Percentiles rank a stretch among this genome's conserved stretches.
phyloP scores from a whole-genome alignment of 30 jellyfish, hydroid and myxozoan genomes.

The Aurelia sp. region DNA sequence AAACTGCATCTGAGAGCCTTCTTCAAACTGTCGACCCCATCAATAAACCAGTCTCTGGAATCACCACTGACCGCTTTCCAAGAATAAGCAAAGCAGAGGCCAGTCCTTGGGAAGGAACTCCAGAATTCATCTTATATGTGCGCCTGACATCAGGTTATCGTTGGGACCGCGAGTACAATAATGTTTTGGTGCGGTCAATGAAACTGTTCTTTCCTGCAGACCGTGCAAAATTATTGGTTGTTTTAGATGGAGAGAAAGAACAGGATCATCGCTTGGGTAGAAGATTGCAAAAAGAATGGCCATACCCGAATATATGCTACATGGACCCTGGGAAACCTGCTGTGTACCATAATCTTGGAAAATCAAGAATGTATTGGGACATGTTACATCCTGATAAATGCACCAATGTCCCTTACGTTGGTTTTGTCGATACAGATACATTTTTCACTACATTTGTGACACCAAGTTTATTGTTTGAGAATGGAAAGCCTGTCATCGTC shows the following conservation, averaged over 20 bases:
- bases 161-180: constrained; percentile 35
- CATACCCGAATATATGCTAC: constrained; percentile 63
- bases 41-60: no score
- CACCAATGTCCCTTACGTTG: constrained; percentile 57
- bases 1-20: no score
- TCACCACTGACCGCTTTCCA: no score
- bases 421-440: constrained; percentile 77
- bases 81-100: no score
- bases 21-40: no score
- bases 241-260: constrained; percentile 57
- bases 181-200: constrained; percentile 42
- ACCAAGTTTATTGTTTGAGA: constrained; percentile 58
- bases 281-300: constrained; percentile 46
- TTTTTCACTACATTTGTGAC: constrained; percentile 68
- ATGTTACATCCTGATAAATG: constrained; percentile 68
- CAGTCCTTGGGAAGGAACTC: constrained; percentile 52
- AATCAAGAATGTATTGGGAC: constrained; percentile 69
- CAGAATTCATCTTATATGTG: constrained; percentile 56
- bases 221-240: constrained; percentile 48
- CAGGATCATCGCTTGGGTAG: constrained; percentile 66
- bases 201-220: constrained; percentile 67
- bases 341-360: constrained; percentile 43
- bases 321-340: constrained; percentile 31
- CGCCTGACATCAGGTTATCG: constrained; percentile 58
- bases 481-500: constrained; percentile 57